Conservation (phyloP, 2,113 vertebrate genomes). For the Vicugna pacos region DNA sequence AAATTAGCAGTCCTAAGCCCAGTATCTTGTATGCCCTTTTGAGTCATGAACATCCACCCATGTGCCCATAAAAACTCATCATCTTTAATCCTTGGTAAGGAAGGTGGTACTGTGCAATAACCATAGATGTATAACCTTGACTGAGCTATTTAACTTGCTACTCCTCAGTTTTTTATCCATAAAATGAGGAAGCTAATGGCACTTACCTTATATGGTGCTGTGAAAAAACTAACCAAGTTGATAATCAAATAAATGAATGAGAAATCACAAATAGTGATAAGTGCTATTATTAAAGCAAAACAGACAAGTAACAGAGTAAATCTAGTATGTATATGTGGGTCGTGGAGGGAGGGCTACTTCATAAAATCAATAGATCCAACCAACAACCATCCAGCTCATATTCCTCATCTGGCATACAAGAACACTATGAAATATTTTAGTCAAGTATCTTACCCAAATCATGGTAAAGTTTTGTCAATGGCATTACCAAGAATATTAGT, state of each 20-base stretch:
- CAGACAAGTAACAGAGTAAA: background rate
- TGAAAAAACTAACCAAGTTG: background rate
- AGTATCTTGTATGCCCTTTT: background rate
- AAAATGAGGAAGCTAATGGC: background rate
- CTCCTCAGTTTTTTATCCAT: background rate
- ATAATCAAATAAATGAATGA: background rate
- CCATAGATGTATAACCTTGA: background rate
- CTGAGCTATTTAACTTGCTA: background rate
- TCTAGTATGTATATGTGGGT: background rate
- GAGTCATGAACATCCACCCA: background rate
- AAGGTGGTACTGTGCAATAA: background rate
- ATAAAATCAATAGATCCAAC: background rate
- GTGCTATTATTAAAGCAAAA: background rate
- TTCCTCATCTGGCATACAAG: background rate
- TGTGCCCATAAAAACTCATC: background rate
- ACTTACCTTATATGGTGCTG: background rate
- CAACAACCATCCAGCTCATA: background rate
- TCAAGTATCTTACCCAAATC: background rate
- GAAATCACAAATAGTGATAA: background rate
- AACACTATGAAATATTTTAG: background rate
- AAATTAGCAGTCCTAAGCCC: background rate
- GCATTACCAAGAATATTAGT: background rate
- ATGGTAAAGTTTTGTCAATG: background rate
- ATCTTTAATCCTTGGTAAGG: background rate
- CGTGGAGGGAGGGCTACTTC: background rate